phyloP scores from a whole-genome alignment of 2,888 invertebrate species.

The Latrodectus elegans region DNA sequence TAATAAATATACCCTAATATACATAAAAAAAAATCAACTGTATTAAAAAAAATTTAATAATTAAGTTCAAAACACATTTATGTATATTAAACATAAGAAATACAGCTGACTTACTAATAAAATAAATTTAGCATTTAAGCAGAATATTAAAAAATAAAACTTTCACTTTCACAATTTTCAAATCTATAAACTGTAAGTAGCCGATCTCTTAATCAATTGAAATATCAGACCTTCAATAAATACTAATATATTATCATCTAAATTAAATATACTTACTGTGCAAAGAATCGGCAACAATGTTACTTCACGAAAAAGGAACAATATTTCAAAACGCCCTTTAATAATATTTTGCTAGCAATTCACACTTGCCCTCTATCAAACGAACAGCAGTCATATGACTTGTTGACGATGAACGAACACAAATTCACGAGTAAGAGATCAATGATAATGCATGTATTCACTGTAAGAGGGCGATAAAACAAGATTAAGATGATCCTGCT shows the following conservation, averaged over 20 bases:
- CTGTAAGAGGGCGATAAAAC: conserved; percentile 4
- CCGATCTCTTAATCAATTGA: too few species aligned
- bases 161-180: too few species aligned
- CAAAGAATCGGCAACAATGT: too few species aligned
- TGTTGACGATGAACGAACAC: neutral
- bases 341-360: neutral
- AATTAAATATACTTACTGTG: too few species aligned
- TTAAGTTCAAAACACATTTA: neutral
- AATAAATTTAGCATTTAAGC: too few species aligned
- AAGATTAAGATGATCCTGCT: too few species aligned
- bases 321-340: conserved; percentile 47
- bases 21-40: neutral
- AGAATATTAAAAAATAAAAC: too few species aligned
- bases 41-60: neutral
- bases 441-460: neutral
- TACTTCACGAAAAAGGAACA: neutral
- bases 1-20: neutral
- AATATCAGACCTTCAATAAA: too few species aligned
- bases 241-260: too few species aligned
- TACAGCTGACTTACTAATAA: neutral
- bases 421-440: conserved; percentile 19
- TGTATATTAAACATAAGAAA: neutral
- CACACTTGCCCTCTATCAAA: conserved; percentile 29
- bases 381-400: conserved; percentile 58
- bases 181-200: too few species aligned